Evolutionary conservation across 30 jellyfish, hydroid and myxozoan species (phyloP).

Genomic region (Aurelia sp.): DNA sequence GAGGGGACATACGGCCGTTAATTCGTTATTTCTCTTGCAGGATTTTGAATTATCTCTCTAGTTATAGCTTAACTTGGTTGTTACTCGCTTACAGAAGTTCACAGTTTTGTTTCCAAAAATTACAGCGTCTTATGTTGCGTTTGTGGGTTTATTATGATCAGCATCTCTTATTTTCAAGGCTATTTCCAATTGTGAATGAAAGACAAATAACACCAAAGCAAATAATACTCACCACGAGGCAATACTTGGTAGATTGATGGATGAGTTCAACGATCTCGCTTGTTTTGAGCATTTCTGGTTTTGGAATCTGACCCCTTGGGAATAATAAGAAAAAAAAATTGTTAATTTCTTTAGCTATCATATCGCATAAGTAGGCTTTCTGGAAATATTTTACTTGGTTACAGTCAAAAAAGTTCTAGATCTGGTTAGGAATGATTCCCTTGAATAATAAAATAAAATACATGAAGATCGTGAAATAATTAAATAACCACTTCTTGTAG

Average conservation of each 20-base stretch:
- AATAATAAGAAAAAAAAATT: neutral
- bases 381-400: no score
- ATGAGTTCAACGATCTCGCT: slow-evolving; percentile 84
- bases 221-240: slow-evolving; percentile 63
- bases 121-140: neutral
- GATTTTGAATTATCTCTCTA: neutral
- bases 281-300: slow-evolving; percentile 70
- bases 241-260: slow-evolving; percentile 77
- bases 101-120: neutral
- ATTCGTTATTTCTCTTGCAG: neutral
- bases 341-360: no score
- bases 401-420: no score
- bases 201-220: neutral
- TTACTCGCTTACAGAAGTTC: neutral
- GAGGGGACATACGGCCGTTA: no score
- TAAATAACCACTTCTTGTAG: no score
- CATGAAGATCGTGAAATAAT: no score
- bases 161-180: neutral
- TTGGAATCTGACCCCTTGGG: slow-evolving; percentile 95
- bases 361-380: no score
- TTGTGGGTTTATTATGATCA: neutral
- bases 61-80: neutral
- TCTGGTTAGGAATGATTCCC: no score
- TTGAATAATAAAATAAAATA: no score
- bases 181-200: neutral